Percentiles rank a stretch among this genome's conserved stretches.
Evolutionary conservation across 2,888 invertebrate genomes (phyloP).

Genomic region (Patella ulyssiponensis): DNA sequence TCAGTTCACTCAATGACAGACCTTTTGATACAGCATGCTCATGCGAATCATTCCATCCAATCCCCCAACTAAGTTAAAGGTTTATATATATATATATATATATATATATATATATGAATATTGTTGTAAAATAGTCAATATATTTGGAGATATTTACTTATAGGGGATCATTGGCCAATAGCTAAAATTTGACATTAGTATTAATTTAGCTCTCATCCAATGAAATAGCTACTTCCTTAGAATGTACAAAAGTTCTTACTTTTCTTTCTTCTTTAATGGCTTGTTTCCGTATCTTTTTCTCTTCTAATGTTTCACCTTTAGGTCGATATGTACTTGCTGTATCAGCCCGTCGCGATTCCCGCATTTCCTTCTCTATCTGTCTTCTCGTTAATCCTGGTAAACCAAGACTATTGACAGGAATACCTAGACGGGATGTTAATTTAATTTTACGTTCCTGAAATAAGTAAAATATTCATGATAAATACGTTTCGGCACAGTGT

Average conservation of each 20-base stretch:
- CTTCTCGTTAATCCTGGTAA: slow-evolving; percentile 59
- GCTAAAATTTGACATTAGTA: no score
- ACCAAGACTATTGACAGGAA: slow-evolving; percentile 54
- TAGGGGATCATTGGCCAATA: no score
- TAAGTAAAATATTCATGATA: background rate
- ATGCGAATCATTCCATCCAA: no score
- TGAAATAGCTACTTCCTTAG: no score
- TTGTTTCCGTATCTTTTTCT: slow-evolving; percentile 63
- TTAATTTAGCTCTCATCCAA: background rate
- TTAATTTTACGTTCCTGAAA: slow-evolving; percentile 47
- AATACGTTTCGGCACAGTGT: no score
- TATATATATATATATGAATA: no score
- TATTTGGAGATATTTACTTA: no score
- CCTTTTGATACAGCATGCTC: no score
- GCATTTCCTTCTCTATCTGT: slow-evolving; percentile 55
- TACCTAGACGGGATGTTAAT: slow-evolving; percentile 51
- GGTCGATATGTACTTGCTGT: slow-evolving; percentile 60
- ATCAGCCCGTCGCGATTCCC: slow-evolving; percentile 46
- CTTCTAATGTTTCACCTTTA: slow-evolving; percentile 64
- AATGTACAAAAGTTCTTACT: slow-evolving; percentile 41
- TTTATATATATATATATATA: no score
- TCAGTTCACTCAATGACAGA: no score
- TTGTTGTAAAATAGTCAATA: no score
- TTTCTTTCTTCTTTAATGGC: slow-evolving; percentile 67
- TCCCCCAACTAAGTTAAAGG: no score